Base-by-base conservation (phyloP, 2,113 vertebrate species). In the Nothoprocta pentlandii region DNA sequence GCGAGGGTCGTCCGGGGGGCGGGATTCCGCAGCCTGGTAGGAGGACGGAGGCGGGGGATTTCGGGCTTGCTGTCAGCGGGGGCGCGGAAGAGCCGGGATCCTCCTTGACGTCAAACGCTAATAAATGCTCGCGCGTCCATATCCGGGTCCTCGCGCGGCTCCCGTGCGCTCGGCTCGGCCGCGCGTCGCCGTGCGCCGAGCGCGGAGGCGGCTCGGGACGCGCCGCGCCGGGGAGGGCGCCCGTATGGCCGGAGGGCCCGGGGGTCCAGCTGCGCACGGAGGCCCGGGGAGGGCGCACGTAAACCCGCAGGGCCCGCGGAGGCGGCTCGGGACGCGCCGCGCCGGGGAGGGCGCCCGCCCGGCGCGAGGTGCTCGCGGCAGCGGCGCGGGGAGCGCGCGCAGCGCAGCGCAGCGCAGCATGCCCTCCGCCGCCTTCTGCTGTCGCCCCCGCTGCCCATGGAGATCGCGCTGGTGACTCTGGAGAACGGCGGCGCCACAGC, bases 401-500 rank as follows among this genome's bases (percentile, higher is more conserved):
- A 46, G 61, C 14, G 39, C 28, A 13, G 70, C 16, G 41, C 36
- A 13, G 70, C 97, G 97, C 87, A 97, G 88, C 86, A 97, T 98
- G 98, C 95, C 94, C 96, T 16, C 94, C 74, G 42, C 70, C 26
- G 91, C 82, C 64, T 32, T 59, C 91, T 10, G 63, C 76, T 64
- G 63, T 58, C 46, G 44, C 96, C 89, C 94, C 95, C 68, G 19
- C 82, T 16, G 89, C 82, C 68, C 88, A 99, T 99, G 99, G 99
- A 99, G 98, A 98, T 99, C 92, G 98, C 98, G 92, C 97, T 98
- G 98, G 98, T 98, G 97, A 98, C 98, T 85, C 98, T 98, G 98
- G 98, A 99, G 97, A 98, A 99, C 97, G 98, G 98, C 77, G 97
- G 97, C 79, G 97, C 98, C 92, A 89, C 97, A 93, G 97, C 95